Evolutionary conservation across 1,140 invertebrate species (phyloP), one percentile per base, ranked within the genome.

Genomic region (Cydia splendana): DNA sequence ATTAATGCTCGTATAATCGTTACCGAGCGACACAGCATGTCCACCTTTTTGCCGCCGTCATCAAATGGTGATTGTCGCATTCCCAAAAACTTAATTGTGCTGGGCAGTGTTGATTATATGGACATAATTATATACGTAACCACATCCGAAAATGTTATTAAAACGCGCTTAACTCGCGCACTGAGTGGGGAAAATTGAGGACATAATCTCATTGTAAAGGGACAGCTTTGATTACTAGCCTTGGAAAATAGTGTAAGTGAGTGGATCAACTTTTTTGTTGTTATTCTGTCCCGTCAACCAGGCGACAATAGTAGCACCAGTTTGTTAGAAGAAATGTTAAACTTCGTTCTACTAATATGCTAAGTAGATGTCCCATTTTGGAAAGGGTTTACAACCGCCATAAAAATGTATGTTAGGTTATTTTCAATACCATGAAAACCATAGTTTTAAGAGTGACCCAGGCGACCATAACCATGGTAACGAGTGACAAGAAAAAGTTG

Each of bases 41-140:
- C 85, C 87, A 88, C 78, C 77, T 89, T 88, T 88, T 89, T 88
- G 86, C 80, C 83, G 85, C 85, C 76, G 85, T 85, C 91, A 93
- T 91, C 89, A 91, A 92, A 91, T 87, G 87, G 85, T 91, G 89
- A 93, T 91, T 91, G 90, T 92, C 88, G 88, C 85, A 85, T 87
- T 87, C 85, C 85, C 87, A 87, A 92, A 93, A 91, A 88, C 84
- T 93, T 93, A 93, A 92, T 91, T 91, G 88, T 91, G 86, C 81
- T 82, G 82, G 82, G 79, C 83, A 89, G 89, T 91, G 91, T 90
- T 90, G 89, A 91, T 89, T 88, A 88, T 87, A 90, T 89, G 88
- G 89, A 90, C 86, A 90, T 90, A 92, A 93, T 92, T 93, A 91
- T 87, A 81, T 84, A 84, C 75, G 75, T 85, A 81, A 88, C 82